Conservation (phyloP, 2,888 invertebrate species). For the Lottia gigantea region DNA sequence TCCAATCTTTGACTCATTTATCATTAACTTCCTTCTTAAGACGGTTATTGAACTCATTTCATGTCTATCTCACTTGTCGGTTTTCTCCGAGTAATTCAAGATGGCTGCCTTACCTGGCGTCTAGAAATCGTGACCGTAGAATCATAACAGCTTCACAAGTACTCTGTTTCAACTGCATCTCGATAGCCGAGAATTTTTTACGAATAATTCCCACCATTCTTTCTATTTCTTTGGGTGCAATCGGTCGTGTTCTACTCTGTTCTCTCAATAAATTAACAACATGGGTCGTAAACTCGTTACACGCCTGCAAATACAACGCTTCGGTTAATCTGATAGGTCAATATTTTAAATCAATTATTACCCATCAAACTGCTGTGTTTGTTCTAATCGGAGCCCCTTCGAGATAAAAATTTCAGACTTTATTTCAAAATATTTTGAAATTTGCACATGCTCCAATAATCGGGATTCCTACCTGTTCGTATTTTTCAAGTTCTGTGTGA, state of each 20-base stretch:
- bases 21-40: too few species aligned
- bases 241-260: slow-evolving; percentile 96
- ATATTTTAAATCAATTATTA: too few species aligned
- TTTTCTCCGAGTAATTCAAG: too few species aligned
- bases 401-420: too few species aligned
- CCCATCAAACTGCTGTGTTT: too few species aligned
- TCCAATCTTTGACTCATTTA: too few species aligned
- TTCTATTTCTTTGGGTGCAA: slow-evolving; percentile 98
- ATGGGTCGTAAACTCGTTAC: slow-evolving; percentile 99
- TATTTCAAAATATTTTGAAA: too few species aligned
- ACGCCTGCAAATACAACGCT: slow-evolving; percentile 76
- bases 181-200: slow-evolving; percentile 70
- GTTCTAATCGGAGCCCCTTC: too few species aligned
- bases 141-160: slow-evolving; percentile 99
- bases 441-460: too few species aligned
- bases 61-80: too few species aligned
- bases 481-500: slow-evolving; percentile 98
- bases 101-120: slow-evolving; percentile 73
- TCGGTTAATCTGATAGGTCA: too few species aligned
- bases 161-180: slow-evolving; percentile 94
- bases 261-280: slow-evolving; percentile 97
- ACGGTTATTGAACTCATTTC: too few species aligned
- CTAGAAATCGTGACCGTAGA: slow-evolving; percentile 83
- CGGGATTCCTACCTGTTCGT: slow-evolving; percentile 81
- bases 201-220: slow-evolving; percentile 70